These are phyloP conservation scores for Cichlasoma orientale DNA, from an alignment of 2,797 vertebrate genomes.

Conservation along the genomic window DNA sequence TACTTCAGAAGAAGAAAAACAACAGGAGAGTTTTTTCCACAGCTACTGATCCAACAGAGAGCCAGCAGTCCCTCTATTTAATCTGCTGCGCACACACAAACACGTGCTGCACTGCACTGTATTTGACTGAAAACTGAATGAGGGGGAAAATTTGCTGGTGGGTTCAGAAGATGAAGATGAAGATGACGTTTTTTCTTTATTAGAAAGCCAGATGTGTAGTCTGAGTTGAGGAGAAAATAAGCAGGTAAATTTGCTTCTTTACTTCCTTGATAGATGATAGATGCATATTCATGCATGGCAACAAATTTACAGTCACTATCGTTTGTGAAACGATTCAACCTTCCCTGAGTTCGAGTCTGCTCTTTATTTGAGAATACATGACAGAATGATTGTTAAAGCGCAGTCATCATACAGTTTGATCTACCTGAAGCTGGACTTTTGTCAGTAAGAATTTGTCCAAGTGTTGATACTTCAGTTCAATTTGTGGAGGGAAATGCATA, in stretches of 20 bases:
- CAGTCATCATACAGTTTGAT: too few species aligned
- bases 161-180: too few species aligned
- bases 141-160: neutral
- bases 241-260: neutral
- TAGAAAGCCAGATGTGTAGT: too few species aligned
- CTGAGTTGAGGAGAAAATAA: neutral
- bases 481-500: too few species aligned
- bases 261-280: neutral
- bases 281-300: neutral
- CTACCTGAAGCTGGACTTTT: neutral
- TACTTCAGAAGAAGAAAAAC: constrained; percentile 35
- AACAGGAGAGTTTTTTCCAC: constrained; percentile 13
- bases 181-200: too few species aligned
- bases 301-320: neutral
- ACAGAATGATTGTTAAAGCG: neutral
- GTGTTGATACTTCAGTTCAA: neutral
- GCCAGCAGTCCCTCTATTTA: constrained; percentile 26
- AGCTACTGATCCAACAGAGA: constrained; percentile 36
- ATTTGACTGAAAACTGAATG: constrained; percentile 10
- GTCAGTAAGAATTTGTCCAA: neutral
- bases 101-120: neutral
- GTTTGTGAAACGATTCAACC: neutral
- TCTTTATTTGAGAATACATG: neutral
- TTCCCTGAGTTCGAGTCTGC: too few species aligned
- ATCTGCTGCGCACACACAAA: constrained; percentile 31